These are phyloP conservation scores for Scaptomyza parva DNA, from an alignment of 2,888 invertebrate genomes.

Conservation along the genomic window DNA sequence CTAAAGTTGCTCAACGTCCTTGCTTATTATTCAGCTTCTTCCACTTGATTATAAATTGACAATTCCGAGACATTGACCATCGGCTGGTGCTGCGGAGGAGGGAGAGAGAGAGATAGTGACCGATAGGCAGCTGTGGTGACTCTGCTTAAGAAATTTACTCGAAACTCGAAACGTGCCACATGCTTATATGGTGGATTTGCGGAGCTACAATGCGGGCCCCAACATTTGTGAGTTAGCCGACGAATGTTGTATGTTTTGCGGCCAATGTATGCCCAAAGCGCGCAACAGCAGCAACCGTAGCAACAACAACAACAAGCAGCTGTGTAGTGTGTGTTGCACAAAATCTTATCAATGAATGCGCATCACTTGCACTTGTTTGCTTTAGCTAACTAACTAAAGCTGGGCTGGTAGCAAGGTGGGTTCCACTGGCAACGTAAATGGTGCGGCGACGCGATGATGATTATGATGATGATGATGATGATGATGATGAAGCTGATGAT, in stretches of 20 bases:
- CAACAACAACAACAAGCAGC: conserved; percentile 24
- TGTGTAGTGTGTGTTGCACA: conserved; percentile 53
- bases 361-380: conserved; percentile 81
- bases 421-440: conserved; percentile 72
- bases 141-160: conserved; percentile 58
- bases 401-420: conserved; percentile 15
- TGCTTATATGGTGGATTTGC: conserved; percentile 73
- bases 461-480: conserved; percentile 27
- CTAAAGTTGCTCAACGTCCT: conserved; percentile 11
- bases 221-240: neutral
- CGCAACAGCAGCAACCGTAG: conserved; percentile 38
- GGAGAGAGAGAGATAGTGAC: conserved; percentile 30
- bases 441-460: conserved; percentile 51
- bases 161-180: conserved; percentile 62
- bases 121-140: conserved; percentile 51
- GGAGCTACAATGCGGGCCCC: conserved; percentile 22
- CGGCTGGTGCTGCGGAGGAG: neutral
- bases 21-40: conserved; percentile 6
- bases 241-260: conserved; percentile 35
- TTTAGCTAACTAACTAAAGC: conserved; percentile 40
- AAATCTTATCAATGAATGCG: conserved; percentile 80
- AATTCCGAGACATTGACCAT: conserved; percentile 55
- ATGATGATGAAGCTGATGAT: conserved; percentile 36
- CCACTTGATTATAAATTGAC: conserved; percentile 29
- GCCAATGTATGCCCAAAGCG: conserved; percentile 76